Percentiles rank a stretch among this genome's conserved stretches.
Conservation (phyloP, 2,888 invertebrate genomes). For the Nemotelus nigrinus region DNA sequence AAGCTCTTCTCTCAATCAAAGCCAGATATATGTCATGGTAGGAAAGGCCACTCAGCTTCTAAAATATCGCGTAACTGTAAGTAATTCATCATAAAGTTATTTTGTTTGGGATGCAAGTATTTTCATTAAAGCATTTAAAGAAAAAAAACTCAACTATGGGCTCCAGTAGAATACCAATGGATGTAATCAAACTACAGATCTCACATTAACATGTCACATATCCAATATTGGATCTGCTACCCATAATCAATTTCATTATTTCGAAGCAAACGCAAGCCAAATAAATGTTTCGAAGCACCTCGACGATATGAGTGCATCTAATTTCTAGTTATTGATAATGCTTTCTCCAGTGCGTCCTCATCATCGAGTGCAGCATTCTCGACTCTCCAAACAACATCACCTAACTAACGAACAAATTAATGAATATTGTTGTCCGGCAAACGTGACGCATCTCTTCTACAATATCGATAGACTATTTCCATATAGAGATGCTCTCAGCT, state of each 20-base stretch:
- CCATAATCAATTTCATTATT: background rate
- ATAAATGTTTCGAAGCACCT: background rate
- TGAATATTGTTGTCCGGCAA: conserved; percentile 30
- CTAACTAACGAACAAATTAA: conserved; percentile 30
- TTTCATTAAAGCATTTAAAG: too few relatives aligned
- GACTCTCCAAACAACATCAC: background rate
- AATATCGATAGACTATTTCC: conserved; percentile 10
- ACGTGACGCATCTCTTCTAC: conserved; percentile 27
- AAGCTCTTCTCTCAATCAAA: too few relatives aligned
- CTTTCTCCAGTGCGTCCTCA: background rate
- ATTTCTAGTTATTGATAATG: conserved; percentile 2
- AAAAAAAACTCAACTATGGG: too few relatives aligned
- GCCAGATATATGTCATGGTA: too few relatives aligned
- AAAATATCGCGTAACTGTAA: too few relatives aligned
- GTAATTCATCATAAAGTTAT: too few relatives aligned
- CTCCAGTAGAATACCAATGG: too few relatives aligned
- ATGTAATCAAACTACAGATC: too few relatives aligned
- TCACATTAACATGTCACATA: too few relatives aligned
- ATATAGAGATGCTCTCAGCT: conserved; percentile 5
- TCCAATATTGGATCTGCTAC: background rate
- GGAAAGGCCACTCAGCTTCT: too few relatives aligned
- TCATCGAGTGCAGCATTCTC: background rate
- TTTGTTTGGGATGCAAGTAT: too few relatives aligned
- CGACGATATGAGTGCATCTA: conserved; percentile 5
- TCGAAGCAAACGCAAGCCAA: conserved; percentile 12